Base-by-base conservation (phyloP, 1,140 invertebrate genomes). In the Coenobita brevimanus region DNA sequence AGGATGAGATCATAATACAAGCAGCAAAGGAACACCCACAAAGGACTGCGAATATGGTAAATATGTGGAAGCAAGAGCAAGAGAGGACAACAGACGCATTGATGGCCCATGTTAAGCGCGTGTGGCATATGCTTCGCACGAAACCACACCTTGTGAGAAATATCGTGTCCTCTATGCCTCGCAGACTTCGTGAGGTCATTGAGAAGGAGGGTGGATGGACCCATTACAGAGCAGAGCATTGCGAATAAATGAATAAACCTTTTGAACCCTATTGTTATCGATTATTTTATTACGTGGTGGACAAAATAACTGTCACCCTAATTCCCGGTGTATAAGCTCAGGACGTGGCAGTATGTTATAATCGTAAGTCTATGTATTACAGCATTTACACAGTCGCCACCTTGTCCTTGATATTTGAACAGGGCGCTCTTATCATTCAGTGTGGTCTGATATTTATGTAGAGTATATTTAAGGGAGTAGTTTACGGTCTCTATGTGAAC, bases 141-240 rank as follows among this genome's bases (percentile, higher is more conserved):
- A 71, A 71, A 71, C 67, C 67, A 71, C 13, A 71, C 67, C 67
- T 71, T n/a, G 67, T n/a, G n/a, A 71, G 67, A 30, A 71, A 71
- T 27, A 71, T 71, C 13, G 27, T 71, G 67, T 71, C 67, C 67
- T 71, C 67, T 71, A 71, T 71, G 67, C 67, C 13, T 15, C 10
- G 27, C 13, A 13, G 67, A 71, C 67, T 71, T 17, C 67, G 30
- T 71, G 54, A 57, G 54, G 54, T n/a, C 13, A 57, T 57, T 57
- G 54, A n/a, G n/a, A n/a, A 57, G 67, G 67, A 71, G 27, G 67
- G 67, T 71, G 17, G 67, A 71, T 71, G 67, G 67, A 71, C 67
- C 67, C 67, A 71, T 30, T 71, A 71, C 30, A 10, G 30, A 71
- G 27, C 27, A 30, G 10, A 71, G 10, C 27, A 30, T 30, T 15